Conservation (phyloP, 2,888 invertebrate species). For the Linnaemya tessellans region DNA sequence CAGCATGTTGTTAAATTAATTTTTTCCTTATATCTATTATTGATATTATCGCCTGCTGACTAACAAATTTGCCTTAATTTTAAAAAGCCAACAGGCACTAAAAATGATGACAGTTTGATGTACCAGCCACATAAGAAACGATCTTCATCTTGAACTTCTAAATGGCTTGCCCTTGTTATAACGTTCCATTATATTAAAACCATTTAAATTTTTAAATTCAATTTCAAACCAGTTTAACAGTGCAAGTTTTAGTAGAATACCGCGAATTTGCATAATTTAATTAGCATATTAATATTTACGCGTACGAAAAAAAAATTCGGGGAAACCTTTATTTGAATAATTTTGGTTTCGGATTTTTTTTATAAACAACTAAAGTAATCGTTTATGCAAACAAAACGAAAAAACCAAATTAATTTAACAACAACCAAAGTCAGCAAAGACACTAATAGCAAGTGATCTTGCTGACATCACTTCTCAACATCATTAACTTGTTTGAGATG, state of each 20-base stretch:
- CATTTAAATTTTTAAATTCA: neutral
- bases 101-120: no score
- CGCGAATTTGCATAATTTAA: slow-evolving; percentile 44
- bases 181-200: neutral
- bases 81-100: no score
- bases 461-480: slow-evolving; percentile 14
- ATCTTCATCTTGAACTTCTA: neutral
- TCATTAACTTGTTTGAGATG: slow-evolving; percentile 26
- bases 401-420: neutral
- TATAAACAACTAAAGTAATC: neutral
- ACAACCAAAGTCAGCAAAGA: slow-evolving; percentile 6
- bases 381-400: neutral
- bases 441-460: slow-evolving; percentile 12
- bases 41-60: no score
- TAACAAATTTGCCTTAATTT: no score
- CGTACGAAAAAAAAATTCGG: slow-evolving; percentile 7
- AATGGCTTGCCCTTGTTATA: neutral
- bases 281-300: slow-evolving; percentile 37
- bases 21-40: no score
- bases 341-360: slow-evolving; percentile 19
- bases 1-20: no score
- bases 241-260: neutral
- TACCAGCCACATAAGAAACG: no score
- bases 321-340: slow-evolving; percentile 44
- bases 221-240: slow-evolving; percentile 10